Percentiles rank a stretch among this genome's conserved stretches.
These are phyloP conservation scores for Bufo gargarizans DNA, from an alignment of 2,113 vertebrate species.

Conservation along the genomic window DNA sequence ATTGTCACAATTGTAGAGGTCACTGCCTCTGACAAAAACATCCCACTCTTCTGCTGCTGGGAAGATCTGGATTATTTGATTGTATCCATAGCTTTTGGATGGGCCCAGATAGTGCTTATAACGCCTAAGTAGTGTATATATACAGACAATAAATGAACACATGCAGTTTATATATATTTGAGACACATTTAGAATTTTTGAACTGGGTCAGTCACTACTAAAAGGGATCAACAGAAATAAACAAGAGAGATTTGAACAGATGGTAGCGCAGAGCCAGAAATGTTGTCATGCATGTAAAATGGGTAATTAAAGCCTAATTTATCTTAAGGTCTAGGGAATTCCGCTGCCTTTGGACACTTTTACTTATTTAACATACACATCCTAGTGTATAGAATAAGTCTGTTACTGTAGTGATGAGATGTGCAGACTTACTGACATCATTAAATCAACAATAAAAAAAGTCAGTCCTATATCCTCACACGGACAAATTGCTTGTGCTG, in stretches of 20 bases:
- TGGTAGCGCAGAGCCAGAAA: conserved; percentile 41
- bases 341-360: conserved; percentile 14
- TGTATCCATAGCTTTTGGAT: not conserved
- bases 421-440: not conserved
- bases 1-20: not conserved
- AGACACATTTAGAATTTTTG: conserved; percentile 11
- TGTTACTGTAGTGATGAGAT: not conserved
- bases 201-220: conserved; percentile 36
- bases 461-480: too few relatives aligned
- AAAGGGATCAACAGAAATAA: conserved; percentile 33
- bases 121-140: not conserved
- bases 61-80: not conserved
- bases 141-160: not conserved
- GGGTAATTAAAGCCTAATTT: conserved; percentile 56
- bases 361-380: conserved; percentile 9
- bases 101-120: not conserved
- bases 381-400: not conserved
- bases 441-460: too few relatives aligned
- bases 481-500: too few relatives aligned
- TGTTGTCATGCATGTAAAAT: conserved; percentile 56
- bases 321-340: conserved; percentile 45
- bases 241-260: conserved; percentile 49
- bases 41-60: not conserved
- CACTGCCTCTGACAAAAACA: not conserved
- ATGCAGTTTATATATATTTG: not conserved